Evolutionary conservation across 2,888 invertebrate genomes (phyloP), one percentile per base, ranked within the genome.

Genomic region (Agrilus mali): DNA sequence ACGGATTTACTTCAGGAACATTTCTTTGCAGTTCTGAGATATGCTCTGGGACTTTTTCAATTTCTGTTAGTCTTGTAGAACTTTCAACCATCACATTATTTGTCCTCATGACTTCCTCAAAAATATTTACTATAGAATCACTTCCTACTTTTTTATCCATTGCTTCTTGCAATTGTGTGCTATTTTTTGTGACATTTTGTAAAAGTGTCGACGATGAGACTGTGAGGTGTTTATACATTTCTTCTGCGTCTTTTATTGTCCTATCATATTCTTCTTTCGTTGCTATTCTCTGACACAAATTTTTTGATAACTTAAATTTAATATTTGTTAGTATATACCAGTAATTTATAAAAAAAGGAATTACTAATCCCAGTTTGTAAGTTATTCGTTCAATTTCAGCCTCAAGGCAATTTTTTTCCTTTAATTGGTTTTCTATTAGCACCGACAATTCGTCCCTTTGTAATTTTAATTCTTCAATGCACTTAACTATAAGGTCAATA

Each of bases 71-170:
- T 27, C 10, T 27, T 27, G 8, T 2, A 10, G 27, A 10, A 8
- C 27, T 27, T 22, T 22, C 5, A 22, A 22, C 7, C 27, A 27
- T 10, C 10, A 3, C 5, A 4, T 27, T 10, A 10, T 10, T 27
- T 10, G 27, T 27, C 10, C 10, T 27, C 10, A 10, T 27, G 10
- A 27, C 35, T 7, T 35, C 14, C 13, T 35, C 16, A 35, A 35
- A 15, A 16, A 35, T 13, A 35, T 16, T 35, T n/a, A 35, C 13
- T 15, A 35, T 8, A 15, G 35, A 35, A 8, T 35, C 16, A 13
- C 14, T 60, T 16, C 60, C 61, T 14, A 55, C 58, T 47, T 59
- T 61, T 50, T 64, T 64, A 41, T 64, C 60, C 52, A 62, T 60
- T 22, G 56, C 51, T 17, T 54, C 56, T 42, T 59, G 58, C 12